A percentile compares a stretch with the other conserved stretches of the same genome.
Evolutionary conservation across 1,140 invertebrate genomes (phyloP).

Genomic region (Drosophila repletoides): DNA sequence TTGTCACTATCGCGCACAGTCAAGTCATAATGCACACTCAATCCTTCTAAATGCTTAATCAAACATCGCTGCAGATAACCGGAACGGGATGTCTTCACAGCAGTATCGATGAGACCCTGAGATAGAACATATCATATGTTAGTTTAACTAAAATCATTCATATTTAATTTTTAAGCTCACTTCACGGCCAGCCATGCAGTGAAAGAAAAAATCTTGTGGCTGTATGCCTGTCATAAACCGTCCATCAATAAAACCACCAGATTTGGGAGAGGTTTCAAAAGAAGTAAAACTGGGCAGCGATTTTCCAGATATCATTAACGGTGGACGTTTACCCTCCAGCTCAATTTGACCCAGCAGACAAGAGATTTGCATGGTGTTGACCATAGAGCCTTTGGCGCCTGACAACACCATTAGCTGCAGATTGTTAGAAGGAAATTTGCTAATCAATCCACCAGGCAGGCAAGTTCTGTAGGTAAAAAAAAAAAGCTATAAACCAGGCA

Average conservation of each 20-base stretch:
- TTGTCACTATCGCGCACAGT: slow-evolving; percentile 98
- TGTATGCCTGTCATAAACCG: slow-evolving; percentile 98
- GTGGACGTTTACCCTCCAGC: slow-evolving; percentile 98
- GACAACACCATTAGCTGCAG: slow-evolving; percentile 99
- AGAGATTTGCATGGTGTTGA: slow-evolving; percentile 99
- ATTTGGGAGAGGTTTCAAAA: slow-evolving; percentile 94
- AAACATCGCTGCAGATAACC: slow-evolving; percentile 99
- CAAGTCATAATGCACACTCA: slow-evolving; percentile 94
- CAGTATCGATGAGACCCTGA: slow-evolving; percentile 91
- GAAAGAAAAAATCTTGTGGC: slow-evolving; percentile 99
- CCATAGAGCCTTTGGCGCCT: slow-evolving; percentile 98
- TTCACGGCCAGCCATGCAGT: slow-evolving; percentile 99
- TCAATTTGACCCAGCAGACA: slow-evolving; percentile 98
- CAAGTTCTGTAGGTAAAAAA: slow-evolving; percentile 83
- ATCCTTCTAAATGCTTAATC: slow-evolving; percentile 98
- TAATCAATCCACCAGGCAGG: slow-evolving; percentile 91
- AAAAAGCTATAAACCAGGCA: not conserved
- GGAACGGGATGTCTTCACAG: slow-evolving; percentile 96
- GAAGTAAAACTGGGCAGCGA: slow-evolving; percentile 96
- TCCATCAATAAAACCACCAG: slow-evolving; percentile 97
- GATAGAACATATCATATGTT: not conserved
- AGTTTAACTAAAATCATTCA: not conserved
- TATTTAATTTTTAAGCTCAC: slow-evolving; percentile 75
- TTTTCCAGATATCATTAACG: slow-evolving; percentile 94
- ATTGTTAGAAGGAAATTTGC: slow-evolving; percentile 96